Conservation (phyloP, 2,888 invertebrate genomes). For the Drosophila percnosoma region DNA sequence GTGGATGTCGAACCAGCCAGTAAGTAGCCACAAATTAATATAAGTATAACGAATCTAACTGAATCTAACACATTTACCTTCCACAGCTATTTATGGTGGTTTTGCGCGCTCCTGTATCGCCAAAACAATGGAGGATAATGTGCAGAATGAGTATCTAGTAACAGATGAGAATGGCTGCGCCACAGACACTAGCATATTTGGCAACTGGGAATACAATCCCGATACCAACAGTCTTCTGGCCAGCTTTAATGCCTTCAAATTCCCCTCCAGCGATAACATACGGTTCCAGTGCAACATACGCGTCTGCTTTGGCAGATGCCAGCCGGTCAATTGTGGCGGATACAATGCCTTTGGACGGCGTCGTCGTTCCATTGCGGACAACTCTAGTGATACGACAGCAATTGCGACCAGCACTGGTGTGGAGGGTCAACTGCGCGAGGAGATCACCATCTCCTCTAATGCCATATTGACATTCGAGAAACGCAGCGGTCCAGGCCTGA, state of each 20-base stretch:
- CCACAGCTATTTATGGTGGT: slow-evolving; percentile 94
- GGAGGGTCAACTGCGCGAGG: slow-evolving; percentile 94
- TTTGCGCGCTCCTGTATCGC: slow-evolving; percentile 97
- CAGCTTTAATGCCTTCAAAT: slow-evolving; percentile 97
- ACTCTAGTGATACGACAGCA: slow-evolving; percentile 86
- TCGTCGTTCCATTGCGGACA: slow-evolving; percentile 86
- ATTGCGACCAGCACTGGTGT: slow-evolving; percentile 87
- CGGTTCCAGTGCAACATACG: slow-evolving; percentile 98
- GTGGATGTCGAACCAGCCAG: slow-evolving; percentile 92
- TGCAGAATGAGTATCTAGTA: slow-evolving; percentile 95
- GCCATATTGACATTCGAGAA: slow-evolving; percentile 95
- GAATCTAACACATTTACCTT: slow-evolving; percentile 1
- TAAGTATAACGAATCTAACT: not conserved
- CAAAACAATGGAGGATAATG: slow-evolving; percentile 94
- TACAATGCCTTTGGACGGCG: slow-evolving; percentile 95
- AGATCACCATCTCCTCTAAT: slow-evolving; percentile 96
- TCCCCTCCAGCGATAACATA: slow-evolving; percentile 97
- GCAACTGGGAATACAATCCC: slow-evolving; percentile 95
- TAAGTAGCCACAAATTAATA: slow-evolving; percentile 82
- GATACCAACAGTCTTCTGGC: slow-evolving; percentile 94
- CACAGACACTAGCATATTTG: slow-evolving; percentile 95
- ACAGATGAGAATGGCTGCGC: slow-evolving; percentile 98
- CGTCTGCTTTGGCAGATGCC: slow-evolving; percentile 97
- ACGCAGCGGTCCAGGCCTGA: slow-evolving; percentile 90
- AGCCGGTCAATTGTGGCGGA: slow-evolving; percentile 97